Base-by-base conservation (phyloP, 2,888 invertebrate genomes). In the Heterodera filipjevi region DNA sequence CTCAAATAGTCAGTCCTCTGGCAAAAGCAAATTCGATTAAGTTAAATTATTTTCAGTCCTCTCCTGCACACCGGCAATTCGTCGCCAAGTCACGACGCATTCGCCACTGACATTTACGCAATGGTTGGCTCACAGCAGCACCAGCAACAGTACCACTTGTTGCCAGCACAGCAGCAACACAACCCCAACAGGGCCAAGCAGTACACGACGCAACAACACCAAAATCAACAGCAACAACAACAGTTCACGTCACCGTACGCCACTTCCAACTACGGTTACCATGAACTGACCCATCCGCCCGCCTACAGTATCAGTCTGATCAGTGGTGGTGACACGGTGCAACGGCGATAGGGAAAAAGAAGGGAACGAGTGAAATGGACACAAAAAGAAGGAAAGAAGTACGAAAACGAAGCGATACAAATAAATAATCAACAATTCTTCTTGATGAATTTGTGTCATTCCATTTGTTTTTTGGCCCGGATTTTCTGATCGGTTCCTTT, bases 1-100 rank as follows among this genome's bases (percentile, higher is more conserved):
- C 85, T 86, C 22, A 86, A 85, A 82, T 88, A 88, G 88, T 88
- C 70, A 85, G 86, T 33, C 35, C 33, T n/a, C n/a, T n/a, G n/a
- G n/a, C 33, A 66, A 2, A 16, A 66, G 1, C n/a, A n/a, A n/a
- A n/a, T n/a, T n/a, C n/a, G n/a, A n/a, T n/a, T n/a, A n/a, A n/a
- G n/a, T n/a, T n/a, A 8, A 19, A 68, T 68, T 22, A 0, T 8
- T 16, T 68, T 27, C 19, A 68, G 68, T 35, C 16, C 35, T 2
- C 16, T 68, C 33, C 66, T 22, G 66, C 16, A 19, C 68, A 33
- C 19, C 68, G 68, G 35, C 22, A 27, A 59, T 12, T 22, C 27
- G 68, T 68, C 68, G 46, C 71, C 71, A 5, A 46, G 44, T 8
- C 30, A 46, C 14, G 71, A 35, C 39, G 27, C 71, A n/a, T 71